Conservation (phyloP, 2,113 vertebrate species). For the Varanus komodoensis region DNA sequence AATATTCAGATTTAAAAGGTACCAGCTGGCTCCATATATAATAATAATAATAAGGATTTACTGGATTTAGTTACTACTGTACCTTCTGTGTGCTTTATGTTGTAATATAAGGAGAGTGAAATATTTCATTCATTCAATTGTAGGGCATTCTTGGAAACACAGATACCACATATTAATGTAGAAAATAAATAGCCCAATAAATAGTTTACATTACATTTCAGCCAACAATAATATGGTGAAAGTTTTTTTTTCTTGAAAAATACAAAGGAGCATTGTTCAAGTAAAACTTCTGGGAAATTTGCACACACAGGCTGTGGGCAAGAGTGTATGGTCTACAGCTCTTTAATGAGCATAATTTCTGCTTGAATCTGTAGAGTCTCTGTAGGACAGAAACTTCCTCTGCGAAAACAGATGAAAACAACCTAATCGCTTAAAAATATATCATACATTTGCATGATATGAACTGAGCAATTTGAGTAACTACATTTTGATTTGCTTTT, state of each 20-base stretch:
- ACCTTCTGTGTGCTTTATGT: background rate
- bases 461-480: background rate
- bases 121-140: background rate
- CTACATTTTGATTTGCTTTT: background rate
- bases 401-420: conserved; percentile 25
- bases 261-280: background rate
- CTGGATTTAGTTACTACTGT: background rate
- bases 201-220: too few species aligned
- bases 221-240: too few species aligned
- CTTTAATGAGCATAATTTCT: background rate
- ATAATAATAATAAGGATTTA: background rate
- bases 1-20: too few species aligned
- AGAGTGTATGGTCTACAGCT: background rate
- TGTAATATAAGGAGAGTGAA: too few species aligned
- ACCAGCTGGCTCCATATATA: too few species aligned
- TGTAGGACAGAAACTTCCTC: background rate
- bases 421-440: background rate
- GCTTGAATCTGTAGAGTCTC: background rate
- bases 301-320: background rate
- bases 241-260: too few species aligned
- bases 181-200: too few species aligned
- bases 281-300: background rate
- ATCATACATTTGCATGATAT: background rate
- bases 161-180: background rate
- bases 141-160: background rate